Base-by-base conservation (phyloP, 2,113 vertebrate genomes). In the Seriola dumerili region DNA sequence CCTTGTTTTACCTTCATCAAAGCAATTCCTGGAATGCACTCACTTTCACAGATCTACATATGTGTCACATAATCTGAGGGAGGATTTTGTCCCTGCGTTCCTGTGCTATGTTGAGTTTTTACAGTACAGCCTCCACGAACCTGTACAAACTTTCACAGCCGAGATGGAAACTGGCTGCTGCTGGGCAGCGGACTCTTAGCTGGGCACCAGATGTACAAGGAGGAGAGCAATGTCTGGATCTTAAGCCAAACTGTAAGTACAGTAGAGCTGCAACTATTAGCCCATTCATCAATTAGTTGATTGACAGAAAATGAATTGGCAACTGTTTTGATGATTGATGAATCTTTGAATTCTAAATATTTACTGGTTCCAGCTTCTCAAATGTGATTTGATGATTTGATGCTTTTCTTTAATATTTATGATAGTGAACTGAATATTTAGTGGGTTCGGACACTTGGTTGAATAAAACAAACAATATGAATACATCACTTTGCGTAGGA, bases 121-220 rank as follows among this genome's bases (percentile, higher is more conserved):
- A 44, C 12, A 69, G 34, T 16, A 44, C 19, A 19, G 23, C 25
- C 34, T 44, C 52, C 3, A 21, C 23, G 4, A 5, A 74, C 4
- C 13, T 4, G 29, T 67, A 10, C 46, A 75, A 75, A 75, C 23
- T 19, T 57, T 44, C 23, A 70, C 46, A 68, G 38, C 29, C n/a
- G n/a, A 72, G 23, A 74, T 86, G 58, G 55, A 42, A 76, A 25
- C 5, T 25, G 29, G 61, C 42, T 62, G 57, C 57, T 72, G n/a
- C 32, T 58, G 52, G 55, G 67, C 46, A 58, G 50, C 59, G 42
- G 19, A 62, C 70, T 9, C 42, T 55, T 55, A 44, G 69, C 46
- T 81, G 81, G 42, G 65, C n/a, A 50, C 74, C 50, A 81, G 78
- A 84, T 74, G 69, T 75, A 38, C 19, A 38, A 67, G 23, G 61